These are phyloP conservation scores for Casuarius casuarius DNA, from an alignment of 2,113 vertebrate genomes.

Conservation along the genomic window DNA sequence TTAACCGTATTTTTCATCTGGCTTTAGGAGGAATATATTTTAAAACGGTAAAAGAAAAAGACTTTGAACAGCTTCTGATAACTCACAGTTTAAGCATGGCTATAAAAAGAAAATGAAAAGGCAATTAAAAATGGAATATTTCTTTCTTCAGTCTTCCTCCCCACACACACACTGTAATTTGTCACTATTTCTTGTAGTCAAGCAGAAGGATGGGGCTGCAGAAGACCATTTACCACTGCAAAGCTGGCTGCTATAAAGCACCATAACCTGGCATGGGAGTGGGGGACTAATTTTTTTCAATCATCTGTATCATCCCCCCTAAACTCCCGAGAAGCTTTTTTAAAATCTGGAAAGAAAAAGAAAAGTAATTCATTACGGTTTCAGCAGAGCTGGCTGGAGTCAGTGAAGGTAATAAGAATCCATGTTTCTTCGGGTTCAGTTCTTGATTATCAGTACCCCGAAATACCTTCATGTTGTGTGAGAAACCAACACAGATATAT, in stretches of 20 bases:
- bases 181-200: slow-evolving; percentile 67
- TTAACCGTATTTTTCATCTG: slow-evolving; percentile 69
- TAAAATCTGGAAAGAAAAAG: background rate
- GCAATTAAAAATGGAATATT: slow-evolving; percentile 76
- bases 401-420: background rate
- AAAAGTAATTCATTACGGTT: background rate
- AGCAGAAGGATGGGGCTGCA: slow-evolving; percentile 48
- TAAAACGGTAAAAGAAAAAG: slow-evolving; percentile 71
- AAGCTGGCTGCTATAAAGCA: slow-evolving; percentile 22
- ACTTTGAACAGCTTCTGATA: slow-evolving; percentile 72
- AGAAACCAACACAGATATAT: background rate
- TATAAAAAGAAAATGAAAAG: slow-evolving; percentile 76
- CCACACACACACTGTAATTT: background rate
- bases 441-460: background rate
- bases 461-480: background rate
- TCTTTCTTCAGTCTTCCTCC: slow-evolving; percentile 36
- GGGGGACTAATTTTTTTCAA: background rate
- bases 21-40: slow-evolving; percentile 72
- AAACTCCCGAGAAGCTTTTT: background rate
- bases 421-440: background rate
- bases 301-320: background rate
- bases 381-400: background rate
- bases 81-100: slow-evolving; percentile 69
- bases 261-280: background rate
- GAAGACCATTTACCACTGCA: slow-evolving; percentile 34